Conservation (phyloP, 2,797 vertebrate species). For the Crocidura indochinensis region DNA sequence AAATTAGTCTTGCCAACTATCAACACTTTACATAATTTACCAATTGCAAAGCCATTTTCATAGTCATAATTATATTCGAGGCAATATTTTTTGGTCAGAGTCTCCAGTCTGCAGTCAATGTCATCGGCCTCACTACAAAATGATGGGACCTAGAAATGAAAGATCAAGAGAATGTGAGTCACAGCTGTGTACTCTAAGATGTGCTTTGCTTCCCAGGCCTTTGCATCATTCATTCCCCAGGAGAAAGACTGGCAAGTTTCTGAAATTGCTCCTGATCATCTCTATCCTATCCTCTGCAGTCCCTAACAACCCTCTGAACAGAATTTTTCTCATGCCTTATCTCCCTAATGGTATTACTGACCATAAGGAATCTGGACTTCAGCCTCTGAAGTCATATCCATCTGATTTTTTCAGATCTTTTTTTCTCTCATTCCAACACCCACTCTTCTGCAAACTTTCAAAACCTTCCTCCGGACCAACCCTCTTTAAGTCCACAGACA, state of each 20-base stretch:
- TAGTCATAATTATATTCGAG: conserved; percentile 99
- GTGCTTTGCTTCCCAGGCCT: not conserved
- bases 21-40: conserved; percentile 88
- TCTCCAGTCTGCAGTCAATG: conserved; percentile 96
- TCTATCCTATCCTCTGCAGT: rapidly evolving
- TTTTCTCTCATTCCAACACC: not conserved
- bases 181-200: not conserved
- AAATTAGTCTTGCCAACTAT: not conserved
- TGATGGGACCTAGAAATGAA: conserved; percentile 93
- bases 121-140: conserved; percentile 95
- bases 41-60: conserved; percentile 98
- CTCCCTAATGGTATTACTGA: not conserved
- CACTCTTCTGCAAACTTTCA: not conserved
- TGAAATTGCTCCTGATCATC: not conserved
- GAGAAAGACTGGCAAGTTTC: not conserved
- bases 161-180: conserved; percentile 47
- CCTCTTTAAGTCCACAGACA: not conserved
- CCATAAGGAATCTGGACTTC: not conserved
- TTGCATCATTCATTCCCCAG: not conserved
- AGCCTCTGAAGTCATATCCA: not conserved
- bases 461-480: not conserved
- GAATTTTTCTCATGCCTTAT: not conserved
- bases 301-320: not conserved
- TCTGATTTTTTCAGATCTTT: not conserved
- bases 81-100: conserved; percentile 95